Conservation (phyloP, 2,113 vertebrate genomes). For the Taxidea taxus region DNA sequence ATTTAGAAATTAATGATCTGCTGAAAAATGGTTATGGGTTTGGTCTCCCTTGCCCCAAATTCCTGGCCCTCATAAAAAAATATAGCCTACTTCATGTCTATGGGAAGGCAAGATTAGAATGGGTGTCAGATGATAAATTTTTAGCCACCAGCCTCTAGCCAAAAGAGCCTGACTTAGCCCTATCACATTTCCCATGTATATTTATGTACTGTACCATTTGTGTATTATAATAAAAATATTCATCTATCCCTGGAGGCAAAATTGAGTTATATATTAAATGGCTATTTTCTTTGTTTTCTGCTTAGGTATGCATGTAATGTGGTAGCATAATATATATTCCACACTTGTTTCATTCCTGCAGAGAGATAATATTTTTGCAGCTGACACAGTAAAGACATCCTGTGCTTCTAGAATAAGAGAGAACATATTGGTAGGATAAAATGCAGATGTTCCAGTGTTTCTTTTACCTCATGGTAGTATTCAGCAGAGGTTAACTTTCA, state of each 20-base stretch:
- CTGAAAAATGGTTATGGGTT: slow-evolving; percentile 50
- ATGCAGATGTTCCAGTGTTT: slow-evolving; percentile 67
- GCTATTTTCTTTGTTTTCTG: slow-evolving; percentile 75
- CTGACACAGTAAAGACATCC: slow-evolving; percentile 71
- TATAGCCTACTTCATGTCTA: slow-evolving; percentile 16
- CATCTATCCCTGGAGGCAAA: slow-evolving; percentile 70
- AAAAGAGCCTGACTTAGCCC: slow-evolving; percentile 36
- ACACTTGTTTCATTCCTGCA: slow-evolving; percentile 71
- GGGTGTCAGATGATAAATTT: slow-evolving; percentile 50
- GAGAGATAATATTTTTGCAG: slow-evolving; percentile 77
- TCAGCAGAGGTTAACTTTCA: slow-evolving; percentile 40
- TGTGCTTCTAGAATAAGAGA: slow-evolving; percentile 60
- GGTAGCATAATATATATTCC: slow-evolving; percentile 67
- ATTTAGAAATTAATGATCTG: slow-evolving; percentile 57
- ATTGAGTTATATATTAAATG: slow-evolving; percentile 75
- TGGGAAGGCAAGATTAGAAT: slow-evolving; percentile 42
- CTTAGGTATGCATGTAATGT: slow-evolving; percentile 78
- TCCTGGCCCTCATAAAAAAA: slow-evolving; percentile 58
- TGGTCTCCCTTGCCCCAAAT: slow-evolving; percentile 27
- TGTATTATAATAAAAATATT: slow-evolving; percentile 71
- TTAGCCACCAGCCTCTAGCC: slow-evolving; percentile 46
- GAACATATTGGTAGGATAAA: slow-evolving; percentile 64
- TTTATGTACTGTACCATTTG: slow-evolving; percentile 68
- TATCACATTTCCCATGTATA: slow-evolving; percentile 59
- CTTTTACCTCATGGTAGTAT: slow-evolving; percentile 38